Percentiles rank a stretch among this genome's conserved stretches.
phyloP scores from a whole-genome alignment of 2,888 invertebrate genomes.

The Ephialtes manifestator region DNA sequence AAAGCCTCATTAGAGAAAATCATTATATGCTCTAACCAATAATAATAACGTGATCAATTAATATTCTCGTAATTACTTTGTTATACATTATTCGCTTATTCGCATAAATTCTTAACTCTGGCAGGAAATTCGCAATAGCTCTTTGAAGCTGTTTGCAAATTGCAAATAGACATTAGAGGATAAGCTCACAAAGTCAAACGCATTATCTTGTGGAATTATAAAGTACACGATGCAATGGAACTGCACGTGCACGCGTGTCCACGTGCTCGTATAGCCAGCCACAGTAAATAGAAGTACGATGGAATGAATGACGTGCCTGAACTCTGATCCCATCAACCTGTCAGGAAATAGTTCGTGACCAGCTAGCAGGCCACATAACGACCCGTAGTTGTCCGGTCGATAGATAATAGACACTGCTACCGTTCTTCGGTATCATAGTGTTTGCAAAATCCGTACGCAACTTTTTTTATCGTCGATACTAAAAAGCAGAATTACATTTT shows the following conservation, averaged over 20 bases:
- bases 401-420: not conserved
- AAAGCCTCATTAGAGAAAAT: too few species aligned
- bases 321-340: slow-evolving; percentile 41
- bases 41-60: not conserved
- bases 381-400: not conserved
- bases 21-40: not conserved
- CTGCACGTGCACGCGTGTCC: slow-evolving; percentile 11
- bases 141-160: not conserved
- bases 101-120: not conserved
- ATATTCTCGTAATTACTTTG: not conserved
- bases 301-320: slow-evolving; percentile 27
- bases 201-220: slow-evolving; percentile 3
- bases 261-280: slow-evolving; percentile 8
- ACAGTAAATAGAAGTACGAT: not conserved
- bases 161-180: not conserved
- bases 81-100: not conserved
- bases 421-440: not conserved
- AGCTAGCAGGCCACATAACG: not conserved
- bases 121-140: not conserved
- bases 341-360: slow-evolving; percentile 16
- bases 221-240: not conserved
- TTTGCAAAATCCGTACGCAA: not conserved
- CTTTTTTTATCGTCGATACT: not conserved
- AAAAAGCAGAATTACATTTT: too few species aligned
- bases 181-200: not conserved